These are phyloP conservation scores for Drosophila koepferae DNA, from an alignment of 2,888 invertebrate species.

Conservation along the genomic window DNA sequence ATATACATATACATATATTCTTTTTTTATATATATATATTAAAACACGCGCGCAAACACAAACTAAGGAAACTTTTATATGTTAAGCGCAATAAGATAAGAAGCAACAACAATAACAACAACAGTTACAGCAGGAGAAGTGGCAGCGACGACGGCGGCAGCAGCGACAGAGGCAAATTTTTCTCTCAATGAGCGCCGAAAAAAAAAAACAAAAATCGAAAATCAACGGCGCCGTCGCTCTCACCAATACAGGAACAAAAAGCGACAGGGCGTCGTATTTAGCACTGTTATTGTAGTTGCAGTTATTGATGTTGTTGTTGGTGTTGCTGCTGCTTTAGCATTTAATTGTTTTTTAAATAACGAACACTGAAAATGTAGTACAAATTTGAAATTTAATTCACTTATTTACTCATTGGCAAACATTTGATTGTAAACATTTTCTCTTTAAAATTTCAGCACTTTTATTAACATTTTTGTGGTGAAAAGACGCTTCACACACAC, in stretches of 20 bases:
- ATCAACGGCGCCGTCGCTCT: slow-evolving; percentile 58
- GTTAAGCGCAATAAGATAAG: slow-evolving; percentile 26
- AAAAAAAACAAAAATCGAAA: slow-evolving; percentile 52
- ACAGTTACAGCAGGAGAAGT: slow-evolving; percentile 20
- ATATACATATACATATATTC: neutral
- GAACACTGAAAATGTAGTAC: slow-evolving; percentile 6
- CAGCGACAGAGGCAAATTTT: slow-evolving; percentile 18
- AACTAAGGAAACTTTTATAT: neutral
- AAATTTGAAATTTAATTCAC: neutral
- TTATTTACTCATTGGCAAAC: slow-evolving; percentile 10
- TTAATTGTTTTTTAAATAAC: slow-evolving; percentile 38
- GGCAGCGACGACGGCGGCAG: neutral
- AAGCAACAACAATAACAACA: slow-evolving; percentile 27
- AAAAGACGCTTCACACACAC: slow-evolving; percentile 44
- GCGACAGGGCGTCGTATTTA: slow-evolving; percentile 62
- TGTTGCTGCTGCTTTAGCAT: slow-evolving; percentile 29
- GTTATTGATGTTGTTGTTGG: slow-evolving; percentile 31
- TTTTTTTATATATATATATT: slow-evolving; percentile 11
- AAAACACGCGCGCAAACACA: slow-evolving; percentile 44
- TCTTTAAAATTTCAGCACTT: slow-evolving; percentile 51
- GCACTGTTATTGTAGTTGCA: slow-evolving; percentile 39
- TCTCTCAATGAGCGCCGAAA: slow-evolving; percentile 46
- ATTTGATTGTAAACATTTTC: slow-evolving; percentile 34
- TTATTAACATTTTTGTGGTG: slow-evolving; percentile 68
- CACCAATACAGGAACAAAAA: slow-evolving; percentile 25